Percentiles rank a stretch among this genome's conserved stretches.
Conservation (phyloP, 2,888 invertebrate genomes). For the Ceramica pisi region DNA sequence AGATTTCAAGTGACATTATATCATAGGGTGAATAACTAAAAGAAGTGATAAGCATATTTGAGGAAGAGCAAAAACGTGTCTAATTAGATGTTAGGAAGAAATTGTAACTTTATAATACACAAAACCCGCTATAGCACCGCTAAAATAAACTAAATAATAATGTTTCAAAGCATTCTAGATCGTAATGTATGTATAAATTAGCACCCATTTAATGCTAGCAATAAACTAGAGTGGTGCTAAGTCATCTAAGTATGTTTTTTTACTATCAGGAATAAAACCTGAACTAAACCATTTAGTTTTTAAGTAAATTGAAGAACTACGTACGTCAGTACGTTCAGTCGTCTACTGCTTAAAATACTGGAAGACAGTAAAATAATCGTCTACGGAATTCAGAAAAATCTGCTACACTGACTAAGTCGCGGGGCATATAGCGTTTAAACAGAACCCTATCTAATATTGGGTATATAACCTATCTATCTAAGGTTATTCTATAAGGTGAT, state of each 20-base stretch:
- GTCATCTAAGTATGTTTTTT: conserved; percentile 58
- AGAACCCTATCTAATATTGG: conserved; percentile 71
- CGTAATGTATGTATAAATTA: conserved; percentile 76
- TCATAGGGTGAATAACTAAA: conserved; percentile 58
- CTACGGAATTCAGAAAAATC: conserved; percentile 61
- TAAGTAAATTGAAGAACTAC: conserved; percentile 68
- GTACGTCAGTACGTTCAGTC: conserved; percentile 65
- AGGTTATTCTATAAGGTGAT: conserved; percentile 59
- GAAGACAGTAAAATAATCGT: conserved; percentile 85
- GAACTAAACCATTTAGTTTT: conserved; percentile 58
- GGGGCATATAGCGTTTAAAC: conserved; percentile 65
- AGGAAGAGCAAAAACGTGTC: conserved; percentile 71
- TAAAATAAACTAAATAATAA: conserved; percentile 48
- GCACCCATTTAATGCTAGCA: conserved; percentile 85
- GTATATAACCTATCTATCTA: conserved; percentile 67
- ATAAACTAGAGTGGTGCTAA: conserved; percentile 79
- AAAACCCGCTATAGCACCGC: conserved; percentile 63
- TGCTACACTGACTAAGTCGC: conserved; percentile 61
- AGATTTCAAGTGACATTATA: conserved; percentile 74
- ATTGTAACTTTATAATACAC: conserved; percentile 58
- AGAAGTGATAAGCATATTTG: conserved; percentile 69
- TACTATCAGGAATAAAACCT: conserved; percentile 65
- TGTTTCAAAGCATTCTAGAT: conserved; percentile 65
- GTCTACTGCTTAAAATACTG: conserved; percentile 83
- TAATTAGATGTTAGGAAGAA: conserved; percentile 65